Base-by-base conservation (phyloP, 2,797 vertebrate genomes). In the Melanotaenia pygmaea region DNA sequence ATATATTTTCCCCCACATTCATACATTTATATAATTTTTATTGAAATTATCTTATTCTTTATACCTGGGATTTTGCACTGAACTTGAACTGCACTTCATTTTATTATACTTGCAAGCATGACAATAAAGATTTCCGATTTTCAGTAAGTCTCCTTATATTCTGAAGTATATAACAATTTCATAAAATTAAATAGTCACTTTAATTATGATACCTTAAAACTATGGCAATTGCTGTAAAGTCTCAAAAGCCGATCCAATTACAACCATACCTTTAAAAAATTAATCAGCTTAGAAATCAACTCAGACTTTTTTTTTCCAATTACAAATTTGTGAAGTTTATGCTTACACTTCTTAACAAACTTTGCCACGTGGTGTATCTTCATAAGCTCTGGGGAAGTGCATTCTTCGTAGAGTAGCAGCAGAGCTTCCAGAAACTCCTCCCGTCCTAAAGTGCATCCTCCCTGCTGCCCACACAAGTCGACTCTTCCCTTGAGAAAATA, bases 321-420 rank as follows among this genome's bases (percentile, higher is more conserved):
- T 37, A 14, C 4, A 32, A 0, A 1, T 24, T 3, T 58, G 3
- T 50, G 9, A 30, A 67, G 58, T 30, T 10, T 32, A 62, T 60
- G 28, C 96, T 96, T 93, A 98, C 98, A 97, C 86, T 97, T 99
- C 60, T 92, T 95, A 71, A 99, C 96, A 91, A 99, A 99, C 84
- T 91, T 96, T 87, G 93, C 94, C 74, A 99, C 95, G 0, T 96
- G 92, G 60, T 95, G 95, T 72, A 96, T 96, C 92, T 95, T 98
- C 97, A 97, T 96, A 47, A 98, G 95, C 77, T 95, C 88, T 0
- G 97, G 96, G 54, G 95, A 95, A 68, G 83, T 94, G 89, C 97
- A 99, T 89, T 99, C 97, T 81, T 98, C 94, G 82, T 97, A 97
- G 68, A 99, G 94, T 59, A 96, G 89, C 67, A 98, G 91, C 74